phyloP scores from a whole-genome alignment of 2,888 invertebrate species.

The Thymelicus lineola region DNA sequence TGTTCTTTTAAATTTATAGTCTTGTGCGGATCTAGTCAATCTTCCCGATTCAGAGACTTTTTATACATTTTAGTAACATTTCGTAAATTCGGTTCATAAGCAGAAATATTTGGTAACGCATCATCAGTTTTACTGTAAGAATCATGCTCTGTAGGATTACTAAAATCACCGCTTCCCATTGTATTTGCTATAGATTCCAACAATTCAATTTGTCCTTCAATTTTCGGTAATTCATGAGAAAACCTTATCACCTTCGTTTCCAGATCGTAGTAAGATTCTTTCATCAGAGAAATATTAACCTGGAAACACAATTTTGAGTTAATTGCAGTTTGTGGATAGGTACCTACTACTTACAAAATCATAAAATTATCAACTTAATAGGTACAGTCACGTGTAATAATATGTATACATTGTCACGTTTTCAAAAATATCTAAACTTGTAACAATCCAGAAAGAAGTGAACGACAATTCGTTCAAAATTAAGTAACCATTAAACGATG shows the following conservation, averaged over 20 bases:
- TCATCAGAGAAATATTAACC: constrained; percentile 62
- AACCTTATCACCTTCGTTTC: constrained; percentile 61
- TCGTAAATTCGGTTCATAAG: background rate
- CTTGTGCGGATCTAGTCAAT: constrained; percentile 47
- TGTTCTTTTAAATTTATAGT: constrained; percentile 4
- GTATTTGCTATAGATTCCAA: constrained; percentile 63
- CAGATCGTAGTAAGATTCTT: constrained; percentile 61
- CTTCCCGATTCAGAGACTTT: constrained; percentile 29
- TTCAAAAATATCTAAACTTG: too few species aligned
- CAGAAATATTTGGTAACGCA: background rate
- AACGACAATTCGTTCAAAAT: too few species aligned
- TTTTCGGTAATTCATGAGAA: constrained; percentile 66
- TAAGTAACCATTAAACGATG: too few species aligned
- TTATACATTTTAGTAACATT: constrained; percentile 44
- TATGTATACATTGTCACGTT: too few species aligned
- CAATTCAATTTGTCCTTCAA: constrained; percentile 70
- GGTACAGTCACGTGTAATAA: too few species aligned
- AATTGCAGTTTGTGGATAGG: too few species aligned
- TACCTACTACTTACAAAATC: too few species aligned
- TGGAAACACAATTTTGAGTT: constrained; percentile 47
- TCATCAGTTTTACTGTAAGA: background rate
- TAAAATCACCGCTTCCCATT: constrained; percentile 53
- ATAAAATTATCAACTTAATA: too few species aligned
- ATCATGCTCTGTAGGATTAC: constrained; percentile 53
- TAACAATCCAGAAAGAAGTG: too few species aligned